Evolutionary conservation across 1,140 invertebrate species (phyloP), one percentile per base, ranked within the genome.

Genomic region (Wiebesia pumilae): DNA sequence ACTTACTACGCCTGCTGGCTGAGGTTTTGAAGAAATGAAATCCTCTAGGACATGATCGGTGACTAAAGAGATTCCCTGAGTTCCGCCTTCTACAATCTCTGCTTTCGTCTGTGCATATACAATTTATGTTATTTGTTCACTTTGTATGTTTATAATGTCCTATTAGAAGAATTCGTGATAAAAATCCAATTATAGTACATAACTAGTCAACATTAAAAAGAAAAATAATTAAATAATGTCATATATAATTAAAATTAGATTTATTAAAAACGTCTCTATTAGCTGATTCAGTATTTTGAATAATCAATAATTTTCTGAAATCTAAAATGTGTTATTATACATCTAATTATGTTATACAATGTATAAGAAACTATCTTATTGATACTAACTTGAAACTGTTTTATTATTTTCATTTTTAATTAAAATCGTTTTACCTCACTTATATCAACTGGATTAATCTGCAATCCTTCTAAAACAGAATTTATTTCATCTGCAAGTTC

Each of bases 1-100:
- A 4, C 98, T 96, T 27, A 99, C 97, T 0, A 98, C 97, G 24
- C 97, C 97, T 35, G 94, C 95, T 30, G 93, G 91, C 80, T 95
- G 94, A 0, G 94, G 95, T 87, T 94, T 94, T 14, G 94, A 93
- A 3, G 94, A 92, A 80, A 95, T 92, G 91, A 97, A 96, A 79
- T 96, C 96, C 81, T 96, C 95, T 80, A 97, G 89, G 24, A 95
- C 94, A 86, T 95, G 94, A 88, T 95, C 94, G 27, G 94, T 94
- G 51, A 96, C 87, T 14, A 97, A 89, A 10, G 95, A 95, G 24
- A 95, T 85, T 14, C 91, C 84, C 94, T 91, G 83, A 92, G 86
- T 88, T 3, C 54, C 73, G 38, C 73, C 19, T 24, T 65, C 67
- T 65, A 3, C 19, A 27, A 4, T 0, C 24, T 27, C 38, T 7